A percentile compares a stretch with the other conserved stretches of the same genome.
Evolutionary conservation across 2,888 invertebrate genomes (phyloP).

Genomic region (Andrena trimmerana): DNA sequence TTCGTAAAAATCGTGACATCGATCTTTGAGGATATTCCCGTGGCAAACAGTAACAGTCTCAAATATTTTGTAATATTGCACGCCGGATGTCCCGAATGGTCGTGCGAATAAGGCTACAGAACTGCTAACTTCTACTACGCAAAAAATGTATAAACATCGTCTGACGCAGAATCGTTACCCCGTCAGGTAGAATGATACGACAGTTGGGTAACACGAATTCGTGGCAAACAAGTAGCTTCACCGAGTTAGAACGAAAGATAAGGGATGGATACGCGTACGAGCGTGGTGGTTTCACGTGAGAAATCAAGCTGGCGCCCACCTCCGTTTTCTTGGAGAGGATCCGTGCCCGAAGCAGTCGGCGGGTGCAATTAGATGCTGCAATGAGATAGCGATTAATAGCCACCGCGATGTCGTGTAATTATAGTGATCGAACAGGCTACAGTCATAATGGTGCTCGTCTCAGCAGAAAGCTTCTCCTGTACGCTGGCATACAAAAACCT

Average conservation of each 20-base stretch:
- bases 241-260: slow-evolving; percentile 28
- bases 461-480: slow-evolving; percentile 49
- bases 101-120: too few species aligned
- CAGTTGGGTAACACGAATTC: slow-evolving; percentile 18
- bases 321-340: slow-evolving; percentile 50
- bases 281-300: slow-evolving; percentile 45
- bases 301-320: slow-evolving; percentile 19
- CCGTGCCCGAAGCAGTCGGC: slow-evolving; percentile 63
- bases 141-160: background rate
- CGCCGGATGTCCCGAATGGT: too few species aligned
- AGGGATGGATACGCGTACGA: slow-evolving; percentile 19
- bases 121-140: too few species aligned
- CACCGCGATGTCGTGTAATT: slow-evolving; percentile 79
- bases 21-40: too few species aligned
- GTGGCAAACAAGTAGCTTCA: slow-evolving; percentile 36
- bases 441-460: slow-evolving; percentile 74
- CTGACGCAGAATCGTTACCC: background rate
- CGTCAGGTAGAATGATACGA: background rate
- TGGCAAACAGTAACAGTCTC: too few species aligned
- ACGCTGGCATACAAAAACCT: slow-evolving; percentile 19
- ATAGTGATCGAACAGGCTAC: slow-evolving; percentile 78
- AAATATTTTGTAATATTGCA: too few species aligned
- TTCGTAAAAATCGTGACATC: too few species aligned
- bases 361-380: slow-evolving; percentile 80
- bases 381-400: slow-evolving; percentile 81